A percentile compares a stretch with the other conserved stretches of the same genome.
These are phyloP conservation scores for Crepidodera aurea DNA, from an alignment of 2,888 invertebrate species.

Conservation along the genomic window DNA sequence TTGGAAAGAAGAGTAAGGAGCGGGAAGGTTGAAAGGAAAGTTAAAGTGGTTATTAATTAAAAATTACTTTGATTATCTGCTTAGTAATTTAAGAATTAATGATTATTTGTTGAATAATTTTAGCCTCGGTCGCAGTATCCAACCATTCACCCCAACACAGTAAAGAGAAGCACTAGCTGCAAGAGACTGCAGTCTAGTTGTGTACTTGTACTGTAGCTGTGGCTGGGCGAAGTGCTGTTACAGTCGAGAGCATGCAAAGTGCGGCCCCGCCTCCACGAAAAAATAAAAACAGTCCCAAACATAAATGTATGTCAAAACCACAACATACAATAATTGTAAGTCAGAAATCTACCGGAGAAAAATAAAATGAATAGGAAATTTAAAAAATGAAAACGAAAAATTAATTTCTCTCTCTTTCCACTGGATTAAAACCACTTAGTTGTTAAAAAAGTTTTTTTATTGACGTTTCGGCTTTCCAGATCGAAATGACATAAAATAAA, in stretches of 20 bases:
- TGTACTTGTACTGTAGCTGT: conserved; percentile 57
- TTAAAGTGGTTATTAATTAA: conserved; percentile 12
- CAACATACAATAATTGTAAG: no score
- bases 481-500: no score
- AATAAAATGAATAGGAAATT: no score
- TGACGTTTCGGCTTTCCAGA: no score
- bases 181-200: conserved; percentile 50
- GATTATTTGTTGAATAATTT: conserved; percentile 44
- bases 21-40: background rate
- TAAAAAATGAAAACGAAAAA: no score
- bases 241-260: conserved; percentile 56
- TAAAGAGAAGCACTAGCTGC: conserved; percentile 50
- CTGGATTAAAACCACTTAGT: no score
- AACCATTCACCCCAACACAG: conserved; percentile 56
- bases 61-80: conserved; percentile 28
- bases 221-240: conserved; percentile 61
- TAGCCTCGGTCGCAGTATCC: conserved; percentile 59
- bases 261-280: conserved; percentile 51
- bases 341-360: no score
- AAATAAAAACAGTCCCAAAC: no score
- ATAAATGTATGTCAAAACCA: no score
- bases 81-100: conserved; percentile 26
- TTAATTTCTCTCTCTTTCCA: no score
- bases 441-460: no score
- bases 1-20: background rate